Evolutionary conservation across 2,888 invertebrate genomes (phyloP).

Genomic region (Magallana nippona): DNA sequence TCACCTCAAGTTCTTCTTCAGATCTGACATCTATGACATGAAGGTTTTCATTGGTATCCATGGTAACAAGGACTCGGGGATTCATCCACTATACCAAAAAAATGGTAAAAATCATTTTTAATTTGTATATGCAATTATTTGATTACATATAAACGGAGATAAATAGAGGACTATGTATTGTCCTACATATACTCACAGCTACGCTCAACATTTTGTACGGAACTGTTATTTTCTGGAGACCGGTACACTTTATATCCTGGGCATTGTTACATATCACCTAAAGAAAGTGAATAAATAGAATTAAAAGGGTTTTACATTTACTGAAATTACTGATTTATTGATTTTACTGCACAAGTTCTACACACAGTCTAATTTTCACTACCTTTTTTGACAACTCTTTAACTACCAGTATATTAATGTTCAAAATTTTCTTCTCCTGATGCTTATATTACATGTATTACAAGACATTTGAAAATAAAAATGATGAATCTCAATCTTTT

Average conservation of each 20-base stretch:
- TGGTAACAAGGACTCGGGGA: conserved; percentile 89
- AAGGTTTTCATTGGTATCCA: conserved; percentile 92
- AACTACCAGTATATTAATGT: too few relatives aligned
- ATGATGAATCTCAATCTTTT: too few relatives aligned
- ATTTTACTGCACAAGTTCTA: too few relatives aligned
- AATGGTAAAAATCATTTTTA: background rate
- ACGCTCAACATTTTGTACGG: conserved; percentile 87
- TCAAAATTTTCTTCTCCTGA: too few relatives aligned
- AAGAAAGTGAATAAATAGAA: background rate
- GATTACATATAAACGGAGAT: too few relatives aligned
- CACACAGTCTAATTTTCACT: too few relatives aligned
- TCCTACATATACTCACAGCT: conserved; percentile 64
- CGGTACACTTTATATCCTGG: conserved; percentile 75
- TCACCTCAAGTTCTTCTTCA: conserved; percentile 89
- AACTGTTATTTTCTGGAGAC: conserved; percentile 86
- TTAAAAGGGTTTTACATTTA: background rate
- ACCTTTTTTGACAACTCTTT: too few relatives aligned
- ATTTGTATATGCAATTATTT: too few relatives aligned
- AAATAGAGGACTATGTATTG: too few relatives aligned
- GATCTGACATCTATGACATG: conserved; percentile 93
- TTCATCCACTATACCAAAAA: conserved; percentile 87
- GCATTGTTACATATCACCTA: conserved; percentile 76
- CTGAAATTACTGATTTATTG: background rate
- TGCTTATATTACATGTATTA: too few relatives aligned
- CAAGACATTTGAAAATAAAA: too few relatives aligned